A percentile compares a stretch with the other conserved stretches of the same genome.
Conservation (phyloP, 64 coral and sea anemone genomes). For the Porites lutea region DNA sequence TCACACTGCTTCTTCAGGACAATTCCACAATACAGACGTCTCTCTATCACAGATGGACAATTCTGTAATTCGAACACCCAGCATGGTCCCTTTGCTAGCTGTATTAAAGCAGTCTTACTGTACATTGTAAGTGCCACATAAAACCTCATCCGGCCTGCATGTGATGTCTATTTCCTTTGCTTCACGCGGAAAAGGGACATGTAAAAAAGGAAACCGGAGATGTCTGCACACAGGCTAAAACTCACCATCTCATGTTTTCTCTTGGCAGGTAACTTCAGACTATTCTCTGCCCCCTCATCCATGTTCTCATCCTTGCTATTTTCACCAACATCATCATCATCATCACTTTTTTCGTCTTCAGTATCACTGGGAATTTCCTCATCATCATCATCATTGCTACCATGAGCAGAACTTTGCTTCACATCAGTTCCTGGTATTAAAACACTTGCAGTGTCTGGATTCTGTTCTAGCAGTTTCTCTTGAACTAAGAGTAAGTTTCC, state of each 20-base stretch:
- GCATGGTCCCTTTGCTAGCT: too few relatives aligned
- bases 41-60: too few relatives aligned
- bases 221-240: background rate
- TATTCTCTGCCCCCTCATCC: background rate
- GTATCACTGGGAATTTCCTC: constrained; percentile 91
- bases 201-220: too few relatives aligned
- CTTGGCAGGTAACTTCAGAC: constrained; percentile 63
- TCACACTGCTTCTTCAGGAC: too few relatives aligned
- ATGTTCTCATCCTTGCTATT: background rate
- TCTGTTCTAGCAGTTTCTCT: constrained; percentile 80
- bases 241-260: constrained; percentile 82
- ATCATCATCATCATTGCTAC: constrained; percentile 42
- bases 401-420: constrained; percentile 13
- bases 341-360: constrained; percentile 80
- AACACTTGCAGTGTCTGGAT: constrained; percentile 74
- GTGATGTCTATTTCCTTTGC: too few relatives aligned
- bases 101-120: too few relatives aligned
- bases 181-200: too few relatives aligned
- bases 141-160: too few relatives aligned
- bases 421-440: constrained; percentile 37
- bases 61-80: too few relatives aligned
- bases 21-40: too few relatives aligned
- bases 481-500: constrained; percentile 72
- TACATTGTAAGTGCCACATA: too few relatives aligned
- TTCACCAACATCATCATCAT: constrained; percentile 49